phyloP scores from a whole-genome alignment of 2,113 vertebrate species.

The Anhinga anhinga region DNA sequence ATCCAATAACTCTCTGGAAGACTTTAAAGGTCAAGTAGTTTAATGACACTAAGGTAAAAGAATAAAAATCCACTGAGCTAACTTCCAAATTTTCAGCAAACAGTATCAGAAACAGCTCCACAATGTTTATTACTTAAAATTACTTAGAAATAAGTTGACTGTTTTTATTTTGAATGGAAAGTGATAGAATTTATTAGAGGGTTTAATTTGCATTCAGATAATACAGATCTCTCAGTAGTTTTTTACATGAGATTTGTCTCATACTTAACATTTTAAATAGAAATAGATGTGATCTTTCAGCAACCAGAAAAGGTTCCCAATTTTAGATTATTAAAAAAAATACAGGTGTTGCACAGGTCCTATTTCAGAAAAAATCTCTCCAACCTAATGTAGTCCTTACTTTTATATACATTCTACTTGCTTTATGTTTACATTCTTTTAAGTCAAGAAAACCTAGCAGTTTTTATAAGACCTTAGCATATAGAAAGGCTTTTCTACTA shows the following conservation, averaged over 20 bases:
- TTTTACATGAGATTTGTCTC: background rate
- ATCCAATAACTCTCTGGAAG: background rate
- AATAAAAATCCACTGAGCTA: background rate
- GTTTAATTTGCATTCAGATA: background rate
- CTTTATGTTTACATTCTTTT: background rate
- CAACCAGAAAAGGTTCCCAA: background rate
- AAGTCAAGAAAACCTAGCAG: background rate
- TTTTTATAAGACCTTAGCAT: background rate
- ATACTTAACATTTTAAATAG: background rate
- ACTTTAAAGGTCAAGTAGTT: background rate
- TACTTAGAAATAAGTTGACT: background rate
- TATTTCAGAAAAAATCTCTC: background rate
- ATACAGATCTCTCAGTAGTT: background rate
- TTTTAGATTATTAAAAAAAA: background rate
- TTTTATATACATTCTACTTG: background rate
- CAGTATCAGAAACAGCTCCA: background rate
- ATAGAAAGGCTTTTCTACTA: background rate
- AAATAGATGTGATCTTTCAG: background rate
- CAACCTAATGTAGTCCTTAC: background rate
- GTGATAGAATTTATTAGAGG: background rate
- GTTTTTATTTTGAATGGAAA: background rate
- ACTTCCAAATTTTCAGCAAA: background rate
- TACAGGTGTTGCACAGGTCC: background rate
- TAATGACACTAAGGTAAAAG: background rate
- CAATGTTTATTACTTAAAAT: background rate